Percentiles rank a stretch among this genome's conserved stretches.
Evolutionary conservation across 2,888 invertebrate species (phyloP).

Genomic region (Listrodromus nycthemerus): DNA sequence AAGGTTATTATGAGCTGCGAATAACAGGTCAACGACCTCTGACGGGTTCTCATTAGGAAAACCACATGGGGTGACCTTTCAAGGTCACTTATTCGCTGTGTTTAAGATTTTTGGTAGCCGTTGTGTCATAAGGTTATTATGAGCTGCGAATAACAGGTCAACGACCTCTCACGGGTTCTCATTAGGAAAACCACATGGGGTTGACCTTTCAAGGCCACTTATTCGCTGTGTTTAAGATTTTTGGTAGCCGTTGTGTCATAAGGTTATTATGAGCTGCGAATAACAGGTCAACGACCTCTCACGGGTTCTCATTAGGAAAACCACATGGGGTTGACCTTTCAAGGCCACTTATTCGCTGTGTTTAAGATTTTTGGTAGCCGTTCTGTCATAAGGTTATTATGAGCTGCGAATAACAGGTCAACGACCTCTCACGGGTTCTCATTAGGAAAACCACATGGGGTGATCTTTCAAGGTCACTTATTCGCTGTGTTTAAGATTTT

Average conservation of each 20-base stretch:
- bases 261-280: background rate
- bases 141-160: slow-evolving; percentile 23
- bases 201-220: slow-evolving; percentile 76
- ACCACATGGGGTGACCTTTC: slow-evolving; percentile 71
- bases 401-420: slow-evolving; percentile 23
- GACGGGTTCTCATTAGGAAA: slow-evolving; percentile 51
- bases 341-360: slow-evolving; percentile 73
- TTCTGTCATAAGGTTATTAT: background rate
- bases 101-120: background rate
- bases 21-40: slow-evolving; percentile 46
- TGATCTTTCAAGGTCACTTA: slow-evolving; percentile 72
- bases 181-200: slow-evolving; percentile 52
- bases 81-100: slow-evolving; percentile 73
- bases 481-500: too few species aligned
- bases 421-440: slow-evolving; percentile 51
- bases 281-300: slow-evolving; percentile 45
- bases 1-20: background rate
- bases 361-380: background rate
- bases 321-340: slow-evolving; percentile 71
- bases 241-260: background rate
- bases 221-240: too few species aligned
- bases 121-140: background rate
- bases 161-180: slow-evolving; percentile 51
- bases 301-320: slow-evolving; percentile 54
- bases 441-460: slow-evolving; percentile 52